Percentiles rank a stretch among this genome's conserved stretches.
These are phyloP conservation scores for Barbus barbus DNA, from an alignment of 2,113 vertebrate species.

Conservation along the genomic window DNA sequence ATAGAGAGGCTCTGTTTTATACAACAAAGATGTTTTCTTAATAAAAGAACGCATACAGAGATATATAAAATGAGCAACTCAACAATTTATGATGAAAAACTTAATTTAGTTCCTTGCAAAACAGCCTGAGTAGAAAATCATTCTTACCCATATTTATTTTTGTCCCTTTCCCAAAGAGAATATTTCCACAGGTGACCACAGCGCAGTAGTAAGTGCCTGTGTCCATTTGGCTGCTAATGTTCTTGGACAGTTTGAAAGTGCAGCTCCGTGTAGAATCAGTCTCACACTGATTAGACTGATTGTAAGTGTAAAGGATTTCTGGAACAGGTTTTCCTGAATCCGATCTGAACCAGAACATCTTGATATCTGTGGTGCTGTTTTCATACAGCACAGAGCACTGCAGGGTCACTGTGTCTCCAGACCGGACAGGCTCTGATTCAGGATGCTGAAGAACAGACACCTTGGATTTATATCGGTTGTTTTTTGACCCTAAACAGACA, in stretches of 20 bases:
- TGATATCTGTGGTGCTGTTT: conserved; percentile 9
- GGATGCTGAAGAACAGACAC: conserved; percentile 10
- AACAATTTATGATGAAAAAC: not conserved
- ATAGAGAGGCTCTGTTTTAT: not conserved
- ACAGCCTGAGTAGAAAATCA: not conserved
- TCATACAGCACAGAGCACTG: conserved; percentile 58
- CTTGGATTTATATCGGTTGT: conserved; percentile 19
- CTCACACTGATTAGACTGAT: not conserved
- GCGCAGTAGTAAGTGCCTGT: conserved; percentile 65
- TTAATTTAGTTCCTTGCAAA: not conserved
- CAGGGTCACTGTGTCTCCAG: conserved; percentile 43
- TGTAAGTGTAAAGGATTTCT: conserved; percentile 52
- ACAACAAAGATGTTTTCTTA: not conserved
- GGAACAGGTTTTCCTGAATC: conserved; percentile 24
- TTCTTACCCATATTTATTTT: conserved; percentile 48
- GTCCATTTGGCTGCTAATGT: conserved; percentile 39
- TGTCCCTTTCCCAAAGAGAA: conserved; percentile 60
- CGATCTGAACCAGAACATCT: conserved; percentile 48
- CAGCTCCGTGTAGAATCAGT: conserved; percentile 43
- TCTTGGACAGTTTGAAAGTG: conserved; percentile 56
- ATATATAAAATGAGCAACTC: not conserved
- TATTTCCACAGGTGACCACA: conserved; percentile 55
- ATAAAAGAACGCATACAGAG: not conserved
- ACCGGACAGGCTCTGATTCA: not conserved
- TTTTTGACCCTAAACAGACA: conserved; percentile 1